phyloP scores from a whole-genome alignment of 1,140 invertebrate species.

The Sitobion miscanthi region DNA sequence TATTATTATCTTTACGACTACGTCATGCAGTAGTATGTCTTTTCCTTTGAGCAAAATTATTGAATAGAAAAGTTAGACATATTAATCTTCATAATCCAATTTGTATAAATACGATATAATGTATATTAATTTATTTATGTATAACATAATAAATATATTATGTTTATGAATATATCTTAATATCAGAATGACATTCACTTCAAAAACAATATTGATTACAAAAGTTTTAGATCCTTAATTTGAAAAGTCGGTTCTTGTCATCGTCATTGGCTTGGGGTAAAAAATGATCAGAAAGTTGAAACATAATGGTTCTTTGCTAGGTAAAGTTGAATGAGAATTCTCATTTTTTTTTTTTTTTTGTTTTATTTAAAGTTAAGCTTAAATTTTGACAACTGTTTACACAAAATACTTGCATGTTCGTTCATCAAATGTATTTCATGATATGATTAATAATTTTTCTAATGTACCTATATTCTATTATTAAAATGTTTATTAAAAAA shows the following conservation, averaged over 20 bases:
- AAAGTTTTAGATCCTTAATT: constrained; percentile 8
- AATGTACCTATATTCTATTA: no score
- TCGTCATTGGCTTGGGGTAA: background rate
- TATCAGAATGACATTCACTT: background rate
- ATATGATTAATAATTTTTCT: no score
- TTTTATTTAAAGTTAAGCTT: background rate
- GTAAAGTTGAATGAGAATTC: background rate
- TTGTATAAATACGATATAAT: background rate
- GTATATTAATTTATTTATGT: background rate
- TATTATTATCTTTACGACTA: background rate
- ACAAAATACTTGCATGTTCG: background rate
- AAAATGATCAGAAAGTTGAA: background rate
- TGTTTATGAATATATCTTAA: background rate
- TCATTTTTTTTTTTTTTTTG: background rate
- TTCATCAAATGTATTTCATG: background rate
- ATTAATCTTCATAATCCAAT: background rate
- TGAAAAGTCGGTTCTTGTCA: background rate
- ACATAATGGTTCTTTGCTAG: background rate
- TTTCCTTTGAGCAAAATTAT: background rate
- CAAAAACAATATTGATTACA: background rate
- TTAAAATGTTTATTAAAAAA: no score
- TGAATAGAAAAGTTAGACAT: background rate
- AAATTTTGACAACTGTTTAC: background rate
- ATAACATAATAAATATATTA: background rate
- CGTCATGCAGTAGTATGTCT: background rate